phyloP scores from a whole-genome alignment of 1,140 invertebrate species.

The Apis cerana region DNA sequence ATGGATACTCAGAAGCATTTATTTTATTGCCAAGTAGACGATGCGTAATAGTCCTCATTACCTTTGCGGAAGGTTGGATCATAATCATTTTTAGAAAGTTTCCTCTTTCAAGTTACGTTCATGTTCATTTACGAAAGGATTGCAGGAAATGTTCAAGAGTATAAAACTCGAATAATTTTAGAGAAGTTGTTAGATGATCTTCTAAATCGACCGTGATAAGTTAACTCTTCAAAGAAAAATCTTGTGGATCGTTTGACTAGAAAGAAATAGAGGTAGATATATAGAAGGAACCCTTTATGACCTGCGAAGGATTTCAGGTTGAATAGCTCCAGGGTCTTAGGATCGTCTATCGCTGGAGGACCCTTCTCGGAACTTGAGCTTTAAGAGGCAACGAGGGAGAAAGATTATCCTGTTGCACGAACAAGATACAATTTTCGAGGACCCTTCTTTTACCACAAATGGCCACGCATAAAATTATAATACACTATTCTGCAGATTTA shows the following conservation, averaged over 20 bases:
- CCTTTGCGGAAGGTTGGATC: background rate
- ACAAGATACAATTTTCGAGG: conserved; percentile 35
- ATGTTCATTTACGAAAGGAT: background rate
- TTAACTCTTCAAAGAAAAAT: background rate
- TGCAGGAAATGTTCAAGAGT: too few species aligned
- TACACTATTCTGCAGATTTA: background rate
- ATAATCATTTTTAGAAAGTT: conserved; percentile 24
- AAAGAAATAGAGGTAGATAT: conserved; percentile 13
- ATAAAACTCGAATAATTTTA: background rate
- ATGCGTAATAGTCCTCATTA: background rate
- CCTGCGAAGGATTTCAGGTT: conserved; percentile 58
- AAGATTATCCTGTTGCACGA: conserved; percentile 44
- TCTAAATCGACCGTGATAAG: background rate
- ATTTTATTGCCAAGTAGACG: background rate
- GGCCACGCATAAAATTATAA: conserved; percentile 3
- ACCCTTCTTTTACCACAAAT: background rate
- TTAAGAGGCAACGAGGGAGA: conserved; percentile 12
- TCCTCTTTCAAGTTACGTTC: background rate
- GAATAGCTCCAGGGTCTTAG: conserved; percentile 53
- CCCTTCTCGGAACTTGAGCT: conserved; percentile 50
- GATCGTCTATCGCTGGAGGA: conserved; percentile 46
- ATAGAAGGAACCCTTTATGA: conserved; percentile 50
- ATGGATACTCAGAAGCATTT: background rate
- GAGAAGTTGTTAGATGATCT: background rate
- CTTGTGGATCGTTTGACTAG: background rate